These are phyloP conservation scores for Campylomormyrus numenius DNA, from an alignment of 2,113 vertebrate genomes.

Conservation along the genomic window DNA sequence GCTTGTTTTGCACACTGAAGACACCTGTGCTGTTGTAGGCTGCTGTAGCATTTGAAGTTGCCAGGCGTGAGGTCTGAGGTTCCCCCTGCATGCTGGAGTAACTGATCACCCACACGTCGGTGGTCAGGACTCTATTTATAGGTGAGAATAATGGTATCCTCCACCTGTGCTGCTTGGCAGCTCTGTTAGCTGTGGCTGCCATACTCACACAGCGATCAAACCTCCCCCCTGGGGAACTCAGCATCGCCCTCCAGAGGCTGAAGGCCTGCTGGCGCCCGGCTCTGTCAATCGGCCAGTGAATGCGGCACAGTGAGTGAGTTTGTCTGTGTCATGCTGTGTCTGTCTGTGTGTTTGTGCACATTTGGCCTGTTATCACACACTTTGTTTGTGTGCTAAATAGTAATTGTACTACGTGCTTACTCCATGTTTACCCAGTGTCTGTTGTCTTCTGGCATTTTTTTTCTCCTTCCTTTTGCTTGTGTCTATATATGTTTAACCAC, in stretches of 20 bases:
- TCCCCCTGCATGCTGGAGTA: not conserved
- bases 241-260: not conserved
- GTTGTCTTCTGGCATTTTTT: not conserved
- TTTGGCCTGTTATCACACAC: not conserved
- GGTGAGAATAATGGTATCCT: not conserved
- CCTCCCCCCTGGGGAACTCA: not conserved
- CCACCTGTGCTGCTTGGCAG: not conserved
- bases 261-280: not conserved
- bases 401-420: not conserved
- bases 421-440: not conserved
- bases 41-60: not conserved
- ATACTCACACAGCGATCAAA: not conserved
- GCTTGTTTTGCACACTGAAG: not conserved
- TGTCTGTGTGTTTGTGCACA: not conserved
- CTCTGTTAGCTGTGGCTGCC: not conserved
- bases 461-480: not conserved
- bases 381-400: not conserved
- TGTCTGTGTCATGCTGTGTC: not conserved
- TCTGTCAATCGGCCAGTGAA: not conserved
- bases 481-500: not conserved
- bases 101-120: not conserved
- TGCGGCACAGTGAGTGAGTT: constrained; percentile 2
- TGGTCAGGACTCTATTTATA: not conserved
- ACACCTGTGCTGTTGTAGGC: not conserved
- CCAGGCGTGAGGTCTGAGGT: not conserved